Percentiles rank a stretch among this genome's conserved stretches.
These are phyloP conservation scores for Agapornis roseicollis DNA, from an alignment of 2,113 vertebrate genomes.

Conservation along the genomic window DNA sequence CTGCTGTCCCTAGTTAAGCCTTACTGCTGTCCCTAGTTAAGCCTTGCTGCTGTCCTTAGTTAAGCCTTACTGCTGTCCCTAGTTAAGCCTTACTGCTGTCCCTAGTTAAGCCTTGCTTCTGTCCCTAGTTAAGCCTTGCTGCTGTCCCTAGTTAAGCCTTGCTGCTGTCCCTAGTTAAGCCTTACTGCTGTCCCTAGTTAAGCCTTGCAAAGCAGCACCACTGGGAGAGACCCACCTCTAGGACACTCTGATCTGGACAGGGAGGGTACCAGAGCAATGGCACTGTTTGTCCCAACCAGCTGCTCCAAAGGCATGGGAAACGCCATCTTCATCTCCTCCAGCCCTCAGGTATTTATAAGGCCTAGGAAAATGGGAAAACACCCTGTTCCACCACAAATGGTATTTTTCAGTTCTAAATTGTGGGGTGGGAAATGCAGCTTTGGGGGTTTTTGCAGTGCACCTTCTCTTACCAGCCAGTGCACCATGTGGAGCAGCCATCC, in stretches of 20 bases:
- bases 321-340: not conserved
- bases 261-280: not conserved
- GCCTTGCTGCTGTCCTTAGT: too few species aligned
- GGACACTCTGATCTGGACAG: rapidly evolving
- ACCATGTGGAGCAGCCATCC: rapidly evolving
- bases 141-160: too few species aligned
- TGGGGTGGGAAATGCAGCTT: rapidly evolving
- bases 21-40: too few species aligned
- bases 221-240: not conserved
- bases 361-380: not conserved
- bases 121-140: too few species aligned
- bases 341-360: not conserved
- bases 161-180: too few species aligned
- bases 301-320: not conserved
- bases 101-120: too few species aligned
- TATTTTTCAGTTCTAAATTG: not conserved
- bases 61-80: not conserved
- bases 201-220: not conserved
- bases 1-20: too few species aligned
- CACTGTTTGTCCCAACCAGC: not conserved
- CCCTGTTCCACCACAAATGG: not conserved
- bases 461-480: not conserved
- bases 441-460: not conserved
- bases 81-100: too few species aligned
- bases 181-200: too few species aligned